Conservation (phyloP, 2,797 vertebrate species). For the Ptychobarbus kaznakovi region DNA sequence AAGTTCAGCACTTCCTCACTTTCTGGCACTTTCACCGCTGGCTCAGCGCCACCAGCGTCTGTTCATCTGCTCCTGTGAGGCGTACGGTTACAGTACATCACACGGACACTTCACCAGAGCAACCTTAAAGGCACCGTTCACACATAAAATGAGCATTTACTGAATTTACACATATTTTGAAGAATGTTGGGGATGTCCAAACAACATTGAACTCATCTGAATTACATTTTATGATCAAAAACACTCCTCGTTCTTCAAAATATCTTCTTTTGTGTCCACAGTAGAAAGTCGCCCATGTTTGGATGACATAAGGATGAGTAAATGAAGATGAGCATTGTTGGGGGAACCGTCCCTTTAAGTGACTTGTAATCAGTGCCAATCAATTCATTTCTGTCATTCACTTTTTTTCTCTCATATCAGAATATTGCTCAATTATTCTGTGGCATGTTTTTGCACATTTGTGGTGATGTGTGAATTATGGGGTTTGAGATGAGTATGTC, state of each 20-base stretch:
- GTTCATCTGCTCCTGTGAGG: background rate
- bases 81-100: background rate
- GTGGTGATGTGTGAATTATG: background rate
- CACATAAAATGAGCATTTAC: background rate
- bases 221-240: background rate
- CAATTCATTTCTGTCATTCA: no score
- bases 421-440: constrained; percentile 74
- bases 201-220: background rate
- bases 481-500: constrained; percentile 67
- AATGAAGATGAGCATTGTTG: background rate
- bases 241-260: background rate
- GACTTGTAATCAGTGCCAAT: background rate
- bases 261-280: background rate
- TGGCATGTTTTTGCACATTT: constrained; percentile 56
- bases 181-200: background rate
- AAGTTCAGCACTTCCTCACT: background rate
- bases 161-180: constrained; percentile 64
- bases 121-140: background rate
- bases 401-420: constrained; percentile 59
- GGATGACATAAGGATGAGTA: background rate
- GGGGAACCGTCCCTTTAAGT: background rate
- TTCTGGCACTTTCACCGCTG: constrained; percentile 2
- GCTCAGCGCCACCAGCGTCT: constrained; percentile 12
- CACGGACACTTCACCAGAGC: background rate
- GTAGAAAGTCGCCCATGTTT: background rate